phyloP scores from a whole-genome alignment of 2,113 vertebrate genomes.

The Columba janthina region DNA sequence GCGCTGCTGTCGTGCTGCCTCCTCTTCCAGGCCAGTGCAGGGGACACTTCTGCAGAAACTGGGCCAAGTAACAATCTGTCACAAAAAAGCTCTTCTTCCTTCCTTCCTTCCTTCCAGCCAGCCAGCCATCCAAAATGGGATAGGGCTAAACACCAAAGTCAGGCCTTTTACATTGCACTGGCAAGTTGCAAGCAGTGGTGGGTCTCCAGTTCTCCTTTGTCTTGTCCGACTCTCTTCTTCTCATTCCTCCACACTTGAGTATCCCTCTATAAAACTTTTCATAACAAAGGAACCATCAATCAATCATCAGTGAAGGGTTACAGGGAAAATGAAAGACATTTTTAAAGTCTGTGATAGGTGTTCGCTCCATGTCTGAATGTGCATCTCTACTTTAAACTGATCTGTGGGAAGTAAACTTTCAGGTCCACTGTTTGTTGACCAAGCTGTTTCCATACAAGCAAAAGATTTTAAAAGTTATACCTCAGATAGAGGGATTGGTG shows the following conservation, averaged over 20 bases:
- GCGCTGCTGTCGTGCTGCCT: accelerated
- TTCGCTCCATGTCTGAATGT: background rate
- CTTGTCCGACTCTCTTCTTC: background rate
- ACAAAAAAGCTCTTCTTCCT: background rate
- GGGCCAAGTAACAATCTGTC: background rate
- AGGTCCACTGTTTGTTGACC: background rate
- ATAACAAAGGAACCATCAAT: background rate
- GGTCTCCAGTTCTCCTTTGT: background rate
- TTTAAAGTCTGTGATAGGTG: background rate
- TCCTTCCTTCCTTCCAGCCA: background rate
- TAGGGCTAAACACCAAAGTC: background rate
- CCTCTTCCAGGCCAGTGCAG: background rate
- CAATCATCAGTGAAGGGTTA: background rate
- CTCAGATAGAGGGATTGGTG: background rate
- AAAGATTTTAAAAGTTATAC: background rate
- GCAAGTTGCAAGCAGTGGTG: background rate
- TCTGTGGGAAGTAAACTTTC: background rate
- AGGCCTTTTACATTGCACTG: background rate
- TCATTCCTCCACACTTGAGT: background rate
- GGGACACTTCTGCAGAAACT: background rate
- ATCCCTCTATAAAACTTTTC: background rate
- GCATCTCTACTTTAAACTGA: background rate
- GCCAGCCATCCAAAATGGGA: background rate
- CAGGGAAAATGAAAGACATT: background rate
- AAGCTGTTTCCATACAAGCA: background rate